Evolutionary conservation across 2,113 vertebrate genomes (phyloP).

Genomic region (Craseonycteris thonglongyai): DNA sequence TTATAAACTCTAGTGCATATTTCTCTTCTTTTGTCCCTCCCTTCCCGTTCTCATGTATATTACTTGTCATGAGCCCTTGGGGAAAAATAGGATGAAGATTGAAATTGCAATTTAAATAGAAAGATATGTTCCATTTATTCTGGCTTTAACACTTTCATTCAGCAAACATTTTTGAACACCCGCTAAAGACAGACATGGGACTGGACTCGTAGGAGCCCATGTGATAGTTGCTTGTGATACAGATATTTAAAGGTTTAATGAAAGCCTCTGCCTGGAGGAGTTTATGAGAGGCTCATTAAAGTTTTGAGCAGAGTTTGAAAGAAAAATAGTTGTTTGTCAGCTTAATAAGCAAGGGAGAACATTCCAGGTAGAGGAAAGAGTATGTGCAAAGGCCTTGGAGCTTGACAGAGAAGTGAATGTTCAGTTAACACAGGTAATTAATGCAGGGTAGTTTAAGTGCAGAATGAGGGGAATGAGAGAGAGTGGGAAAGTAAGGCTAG

Average conservation of each 20-base stretch:
- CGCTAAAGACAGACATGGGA: neutral
- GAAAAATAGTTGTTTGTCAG: neutral
- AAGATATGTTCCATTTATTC: neutral
- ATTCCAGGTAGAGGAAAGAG: too few relatives aligned
- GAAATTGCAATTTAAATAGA: neutral
- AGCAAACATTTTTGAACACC: neutral
- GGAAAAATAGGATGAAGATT: neutral
- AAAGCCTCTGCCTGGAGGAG: neutral
- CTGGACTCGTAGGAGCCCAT: neutral
- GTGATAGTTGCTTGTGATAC: neutral
- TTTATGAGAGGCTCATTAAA: neutral
- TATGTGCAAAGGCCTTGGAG: neutral
- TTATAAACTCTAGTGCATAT: neutral
- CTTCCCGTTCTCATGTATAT: neutral
- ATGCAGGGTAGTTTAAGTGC: neutral
- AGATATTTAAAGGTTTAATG: neutral
- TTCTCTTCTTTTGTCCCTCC: neutral
- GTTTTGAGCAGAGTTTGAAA: neutral
- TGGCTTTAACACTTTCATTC: neutral
- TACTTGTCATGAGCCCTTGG: neutral
- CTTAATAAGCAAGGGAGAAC: neutral
- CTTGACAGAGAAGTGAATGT: neutral
- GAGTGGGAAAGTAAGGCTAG: neutral
- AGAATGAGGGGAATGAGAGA: neutral
- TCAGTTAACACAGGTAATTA: neutral